Evolutionary conservation across 2,113 vertebrate genomes (phyloP), one percentile per base, ranked within the genome.

Genomic region (Corythornis vintsioides): DNA sequence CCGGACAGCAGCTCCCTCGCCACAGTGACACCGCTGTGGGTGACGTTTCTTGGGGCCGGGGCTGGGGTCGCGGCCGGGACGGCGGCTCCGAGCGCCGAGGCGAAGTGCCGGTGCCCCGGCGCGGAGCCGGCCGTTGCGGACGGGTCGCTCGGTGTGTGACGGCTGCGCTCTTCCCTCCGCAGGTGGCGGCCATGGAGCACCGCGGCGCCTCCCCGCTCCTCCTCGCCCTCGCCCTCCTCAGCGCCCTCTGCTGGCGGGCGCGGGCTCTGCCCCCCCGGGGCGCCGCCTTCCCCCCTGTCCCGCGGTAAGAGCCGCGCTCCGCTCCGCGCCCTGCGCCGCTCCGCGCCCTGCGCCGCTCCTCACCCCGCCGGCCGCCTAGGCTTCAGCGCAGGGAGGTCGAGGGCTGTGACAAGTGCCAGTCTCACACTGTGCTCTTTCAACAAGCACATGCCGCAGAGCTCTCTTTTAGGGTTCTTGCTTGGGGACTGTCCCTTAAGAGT

Each of bases 171-270:
- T 95, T 95, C 77, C 86, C 75, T 83, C 79, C 61, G 75, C 93
- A 95, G 95, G 95, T 95, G 95, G 90, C 82, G 66, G 91, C 78
- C 91, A 99, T 99, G 99, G 98, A 98, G 96, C 97, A 96, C 64
- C 97, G 98, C 95, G 98, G 96, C 95, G 97, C 98, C 78, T 97
- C 98, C 94, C 98, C 98, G 93, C 95, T 98, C 88, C 97, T 99
- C 29, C 94, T 98, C 82, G 90, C 98, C 77, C 96, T 99, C 96
- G 96, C 96, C 24, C 97, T 99, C 79, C 98, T 97, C 94, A 98
- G 98, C 90, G 91, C 98, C 69, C 96, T 99, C 77, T 98, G 97
- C 94, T 98, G 98, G 33, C 98, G 97, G 88, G 98, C 98, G 8
- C 80, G 98, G 94, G 98, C 93, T 11, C 70, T 95, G 78, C 94